Percentiles rank a stretch among this genome's conserved stretches.
Evolutionary conservation across 2,888 invertebrate species (phyloP).

Genomic region (Hirtodrosophila histrioides): DNA sequence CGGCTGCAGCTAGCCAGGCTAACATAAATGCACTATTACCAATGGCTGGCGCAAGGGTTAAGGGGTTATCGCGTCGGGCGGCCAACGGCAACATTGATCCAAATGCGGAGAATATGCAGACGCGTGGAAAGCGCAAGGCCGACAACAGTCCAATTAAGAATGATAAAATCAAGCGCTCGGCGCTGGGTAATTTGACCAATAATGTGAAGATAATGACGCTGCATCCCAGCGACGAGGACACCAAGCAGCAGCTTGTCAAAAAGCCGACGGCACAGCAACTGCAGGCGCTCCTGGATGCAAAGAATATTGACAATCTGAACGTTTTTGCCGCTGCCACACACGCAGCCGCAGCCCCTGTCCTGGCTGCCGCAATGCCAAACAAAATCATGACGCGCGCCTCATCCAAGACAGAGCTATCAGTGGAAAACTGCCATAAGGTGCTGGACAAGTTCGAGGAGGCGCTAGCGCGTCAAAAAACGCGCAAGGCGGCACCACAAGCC

Average conservation of each 20-base stretch:
- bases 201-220: conserved; percentile 80
- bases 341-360: conserved; percentile 19
- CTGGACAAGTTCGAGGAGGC: conserved; percentile 57
- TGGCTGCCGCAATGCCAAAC: conserved; percentile 21
- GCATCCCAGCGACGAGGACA: conserved; percentile 78
- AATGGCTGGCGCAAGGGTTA: conserved; percentile 61
- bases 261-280: conserved; percentile 71
- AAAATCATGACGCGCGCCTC: conserved; percentile 79
- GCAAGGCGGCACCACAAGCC: conserved; percentile 39
- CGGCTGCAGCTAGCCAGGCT: conserved; percentile 63
- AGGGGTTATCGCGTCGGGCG: conserved; percentile 74
- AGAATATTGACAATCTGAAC: conserved; percentile 64
- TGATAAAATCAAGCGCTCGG: conserved; percentile 91
- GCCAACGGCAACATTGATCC: conserved; percentile 72
- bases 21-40: conserved; percentile 69
- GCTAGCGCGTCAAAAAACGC: conserved; percentile 41
- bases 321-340: conserved; percentile 22
- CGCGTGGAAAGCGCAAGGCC: conserved; percentile 90
- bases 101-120: conserved; percentile 78
- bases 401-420: conserved; percentile 59
- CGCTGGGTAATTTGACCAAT: conserved; percentile 94
- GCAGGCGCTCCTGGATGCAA: conserved; percentile 67
- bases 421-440: conserved; percentile 62
- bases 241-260: conserved; percentile 84
- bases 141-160: conserved; percentile 91